Conservation (phyloP, 2,797 vertebrate species). For the Arctocebus calabarensis region DNA sequence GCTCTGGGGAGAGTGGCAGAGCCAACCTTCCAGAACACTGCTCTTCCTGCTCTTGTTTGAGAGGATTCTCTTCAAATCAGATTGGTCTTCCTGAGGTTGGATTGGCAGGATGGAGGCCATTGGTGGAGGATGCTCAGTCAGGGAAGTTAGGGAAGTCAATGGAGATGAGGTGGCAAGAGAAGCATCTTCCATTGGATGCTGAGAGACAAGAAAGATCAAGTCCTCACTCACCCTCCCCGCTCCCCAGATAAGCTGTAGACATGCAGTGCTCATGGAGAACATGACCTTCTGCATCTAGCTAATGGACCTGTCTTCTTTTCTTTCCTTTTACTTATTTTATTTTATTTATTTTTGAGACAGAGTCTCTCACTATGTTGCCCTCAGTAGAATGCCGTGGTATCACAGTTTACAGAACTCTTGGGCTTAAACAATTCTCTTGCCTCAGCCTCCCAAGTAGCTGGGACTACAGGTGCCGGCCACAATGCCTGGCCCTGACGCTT, state of each 20-base stretch:
- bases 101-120: not conserved
- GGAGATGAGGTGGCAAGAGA: fast-evolving
- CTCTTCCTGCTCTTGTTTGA: not conserved
- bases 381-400: no score
- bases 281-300: not conserved
- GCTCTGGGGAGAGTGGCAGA: not conserved
- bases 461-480: no score
- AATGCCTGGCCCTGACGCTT: no score
- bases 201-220: not conserved
- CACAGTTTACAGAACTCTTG: no score
- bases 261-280: no score
- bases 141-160: fast-evolving
- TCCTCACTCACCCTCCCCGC: no score
- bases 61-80: not conserved
- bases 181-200: not conserved
- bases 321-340: not conserved
- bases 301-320: not conserved
- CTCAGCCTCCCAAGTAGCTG: no score
- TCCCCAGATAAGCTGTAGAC: not conserved
- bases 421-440: not conserved
- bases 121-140: not conserved
- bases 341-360: not conserved
- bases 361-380: no score
- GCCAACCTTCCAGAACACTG: not conserved
- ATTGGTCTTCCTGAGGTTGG: not conserved